Evolutionary conservation across 2,113 vertebrate genomes (phyloP), one percentile per base, ranked within the genome.

Genomic region (Monopterus albus): DNA sequence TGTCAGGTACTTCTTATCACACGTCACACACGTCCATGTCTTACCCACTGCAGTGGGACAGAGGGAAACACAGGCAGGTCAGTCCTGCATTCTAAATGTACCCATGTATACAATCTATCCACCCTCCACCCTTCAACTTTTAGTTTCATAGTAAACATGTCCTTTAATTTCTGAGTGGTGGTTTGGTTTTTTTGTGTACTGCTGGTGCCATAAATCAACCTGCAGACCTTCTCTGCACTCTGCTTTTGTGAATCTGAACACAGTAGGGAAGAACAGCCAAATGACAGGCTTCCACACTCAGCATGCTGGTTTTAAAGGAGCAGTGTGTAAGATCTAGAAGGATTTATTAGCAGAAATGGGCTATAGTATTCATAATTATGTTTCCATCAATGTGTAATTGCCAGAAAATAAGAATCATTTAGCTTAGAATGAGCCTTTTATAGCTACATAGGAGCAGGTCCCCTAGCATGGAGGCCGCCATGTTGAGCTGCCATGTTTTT

Each of bases 1-100:
- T 0, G 98, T 99, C 88, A 99, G 95, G 4, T 99, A 99, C 79
- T 99, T 99, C 94, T 96, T 98, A 80, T 99, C 95, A 11, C 97
- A 99, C 14, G 98, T 96, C 0, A 88, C 88, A 70, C 98, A 99
- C 0, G 94, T 95, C 96, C 96, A 99, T 36, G 97, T 98, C 93
- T 99, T 99, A 75, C 98, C 98, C 91, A 99, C 96, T 98, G 90
- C 60, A 58, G 51, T 0, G 15, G 38, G n/a, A 46, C 6, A 49
- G 25, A 25, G 21, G 17, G 7, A 14, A 1, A n/a, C n/a, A n/a
- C n/a, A n/a, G n/a, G 33, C 14, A 0, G 5, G n/a, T 52, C 23
- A 50, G 58, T 42, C 20, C 35, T 0, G 12, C 6, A 10, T 17
- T 3, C 5, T n/a, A 4, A 25, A 36, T 1, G 10, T 9, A 20